Evolutionary conservation across 2,113 vertebrate genomes (phyloP).

Genomic region (Oncorhynchus tshawytscha): DNA sequence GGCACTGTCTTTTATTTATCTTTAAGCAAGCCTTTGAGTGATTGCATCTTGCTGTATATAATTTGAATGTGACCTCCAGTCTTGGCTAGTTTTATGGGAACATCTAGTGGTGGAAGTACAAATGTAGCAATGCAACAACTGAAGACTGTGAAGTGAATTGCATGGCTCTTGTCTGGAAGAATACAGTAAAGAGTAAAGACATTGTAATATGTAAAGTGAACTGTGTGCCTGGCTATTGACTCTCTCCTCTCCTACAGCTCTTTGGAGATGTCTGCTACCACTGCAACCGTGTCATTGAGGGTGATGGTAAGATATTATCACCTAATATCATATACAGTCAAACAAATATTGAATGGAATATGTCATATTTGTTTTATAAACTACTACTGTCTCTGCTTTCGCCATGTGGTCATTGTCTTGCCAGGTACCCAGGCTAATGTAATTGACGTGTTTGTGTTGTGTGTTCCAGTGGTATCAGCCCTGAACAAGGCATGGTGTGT

Average conservation of each 20-base stretch:
- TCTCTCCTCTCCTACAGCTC: constrained; percentile 71
- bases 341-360: neutral
- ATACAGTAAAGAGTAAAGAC: neutral
- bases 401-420: neutral
- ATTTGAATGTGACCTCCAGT: neutral
- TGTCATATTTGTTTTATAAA: neutral
- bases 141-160: neutral
- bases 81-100: neutral
- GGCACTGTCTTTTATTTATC: neutral
- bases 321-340: neutral
- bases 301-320: constrained; percentile 83
- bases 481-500: constrained; percentile 99
- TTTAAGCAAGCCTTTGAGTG: neutral
- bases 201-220: neutral
- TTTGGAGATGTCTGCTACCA: constrained; percentile 98
- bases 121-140: neutral
- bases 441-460: constrained; percentile 13
- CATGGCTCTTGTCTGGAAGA: neutral
- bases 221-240: neutral
- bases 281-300: constrained; percentile 97
- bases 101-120: neutral
- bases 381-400: too few relatives aligned
- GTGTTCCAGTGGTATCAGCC: constrained; percentile 89
- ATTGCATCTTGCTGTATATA: neutral
- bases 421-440: neutral